phyloP scores from a whole-genome alignment of 2,797 vertebrate species.

The Streptopelia turtur region DNA sequence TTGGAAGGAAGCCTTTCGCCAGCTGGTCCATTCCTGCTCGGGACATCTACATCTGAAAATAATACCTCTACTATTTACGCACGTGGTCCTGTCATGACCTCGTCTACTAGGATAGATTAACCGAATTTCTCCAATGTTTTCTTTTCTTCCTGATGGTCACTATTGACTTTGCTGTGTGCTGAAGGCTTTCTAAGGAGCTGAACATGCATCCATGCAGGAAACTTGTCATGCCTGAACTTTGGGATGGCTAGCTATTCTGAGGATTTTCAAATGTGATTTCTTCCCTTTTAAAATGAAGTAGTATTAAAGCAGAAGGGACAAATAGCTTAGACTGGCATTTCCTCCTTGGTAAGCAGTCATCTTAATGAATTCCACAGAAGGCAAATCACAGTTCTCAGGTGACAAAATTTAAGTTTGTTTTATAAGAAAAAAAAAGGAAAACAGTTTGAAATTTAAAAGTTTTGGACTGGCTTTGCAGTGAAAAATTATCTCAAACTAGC shows the following conservation, averaged over 20 bases:
- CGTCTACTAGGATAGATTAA: slow-evolving; percentile 74
- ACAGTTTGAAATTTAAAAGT: not conserved
- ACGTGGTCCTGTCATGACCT: slow-evolving; percentile 76
- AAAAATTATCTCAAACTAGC: not conserved
- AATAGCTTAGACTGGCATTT: slow-evolving; percentile 1
- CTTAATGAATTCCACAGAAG: slow-evolving; percentile 45
- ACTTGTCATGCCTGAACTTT: not conserved
- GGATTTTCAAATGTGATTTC: slow-evolving; percentile 15
- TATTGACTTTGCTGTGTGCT: slow-evolving; percentile 34
- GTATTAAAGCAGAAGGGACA: not conserved
- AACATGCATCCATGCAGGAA: not conserved
- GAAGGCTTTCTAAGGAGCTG: slow-evolving; percentile 40
- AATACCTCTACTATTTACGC: slow-evolving; percentile 74
- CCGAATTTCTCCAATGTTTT: slow-evolving; percentile 71
- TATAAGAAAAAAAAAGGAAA: not conserved
- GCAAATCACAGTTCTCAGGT: not conserved
- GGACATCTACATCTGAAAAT: slow-evolving; percentile 73
- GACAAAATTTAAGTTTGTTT: not conserved
- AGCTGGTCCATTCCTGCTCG: slow-evolving; percentile 42
- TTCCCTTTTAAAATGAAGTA: slow-evolving; percentile 5
- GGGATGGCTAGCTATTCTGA: not conserved
- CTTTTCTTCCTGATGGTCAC: slow-evolving; percentile 65
- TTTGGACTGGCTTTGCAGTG: not conserved
- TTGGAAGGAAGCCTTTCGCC: slow-evolving; percentile 4
- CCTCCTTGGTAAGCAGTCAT: not conserved